Evolutionary conservation across 2,888 invertebrate genomes (phyloP).

Genomic region (Lepas anatifera): DNA sequence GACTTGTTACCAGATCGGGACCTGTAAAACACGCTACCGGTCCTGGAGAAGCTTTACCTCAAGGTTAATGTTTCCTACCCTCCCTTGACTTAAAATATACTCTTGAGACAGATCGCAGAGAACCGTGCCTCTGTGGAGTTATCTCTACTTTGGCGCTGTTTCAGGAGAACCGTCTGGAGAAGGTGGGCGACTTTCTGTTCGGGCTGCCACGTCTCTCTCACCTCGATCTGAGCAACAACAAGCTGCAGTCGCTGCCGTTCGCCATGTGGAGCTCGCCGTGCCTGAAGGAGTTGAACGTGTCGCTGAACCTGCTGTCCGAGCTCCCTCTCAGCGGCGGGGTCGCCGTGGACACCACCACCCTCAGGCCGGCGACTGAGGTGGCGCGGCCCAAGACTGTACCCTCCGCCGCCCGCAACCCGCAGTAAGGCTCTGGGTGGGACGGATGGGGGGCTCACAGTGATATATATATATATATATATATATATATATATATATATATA

Average conservation of each 20-base stretch:
- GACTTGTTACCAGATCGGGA: conserved; percentile 29
- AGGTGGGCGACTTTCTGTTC: conserved; percentile 69
- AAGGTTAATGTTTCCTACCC: too few species aligned
- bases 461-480: too few species aligned
- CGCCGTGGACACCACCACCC: background rate
- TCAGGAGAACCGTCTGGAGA: conserved; percentile 72
- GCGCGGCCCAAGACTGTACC: background rate
- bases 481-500: too few species aligned
- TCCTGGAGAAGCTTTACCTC: conserved; percentile 79
- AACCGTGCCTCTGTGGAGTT: too few species aligned
- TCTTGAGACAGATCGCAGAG: too few species aligned
- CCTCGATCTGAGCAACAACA: conserved; percentile 89
- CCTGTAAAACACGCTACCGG: conserved; percentile 39
- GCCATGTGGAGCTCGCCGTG: conserved; percentile 77
- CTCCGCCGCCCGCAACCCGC: background rate
- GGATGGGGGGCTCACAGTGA: too few species aligned
- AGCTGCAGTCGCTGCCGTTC: conserved; percentile 66
- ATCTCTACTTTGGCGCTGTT: too few species aligned
- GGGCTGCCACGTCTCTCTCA: conserved; percentile 59
- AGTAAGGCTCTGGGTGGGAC: conserved; percentile 16
- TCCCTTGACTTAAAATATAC: too few species aligned
- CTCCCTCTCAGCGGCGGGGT: conserved; percentile 38
- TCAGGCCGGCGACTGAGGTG: background rate
- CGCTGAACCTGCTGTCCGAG: conserved; percentile 73
- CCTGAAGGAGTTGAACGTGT: conserved; percentile 73